Evolutionary conservation across 2,797 vertebrate species (phyloP).

Genomic region (Vireo griseus): DNA sequence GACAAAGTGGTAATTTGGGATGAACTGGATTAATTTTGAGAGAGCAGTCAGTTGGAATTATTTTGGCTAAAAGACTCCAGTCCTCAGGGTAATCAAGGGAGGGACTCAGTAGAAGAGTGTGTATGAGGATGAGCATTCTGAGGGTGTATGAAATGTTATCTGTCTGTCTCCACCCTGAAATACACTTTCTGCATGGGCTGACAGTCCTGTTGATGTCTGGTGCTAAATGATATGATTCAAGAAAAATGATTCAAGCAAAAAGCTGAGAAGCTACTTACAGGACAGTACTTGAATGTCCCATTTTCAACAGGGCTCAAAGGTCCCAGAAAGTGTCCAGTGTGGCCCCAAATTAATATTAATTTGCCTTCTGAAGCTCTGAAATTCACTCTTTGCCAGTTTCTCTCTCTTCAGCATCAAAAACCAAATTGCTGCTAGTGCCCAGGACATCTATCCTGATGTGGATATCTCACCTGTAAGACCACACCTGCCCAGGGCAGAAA

Average conservation of each 20-base stretch:
- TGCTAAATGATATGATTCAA: neutral
- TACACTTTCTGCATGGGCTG: neutral
- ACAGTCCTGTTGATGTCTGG: neutral
- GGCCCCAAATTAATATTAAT: neutral
- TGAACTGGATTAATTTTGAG: neutral
- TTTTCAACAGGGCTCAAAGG: neutral
- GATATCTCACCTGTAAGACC: neutral
- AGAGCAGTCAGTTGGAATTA: neutral
- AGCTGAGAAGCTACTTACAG: neutral
- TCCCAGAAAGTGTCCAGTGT: neutral
- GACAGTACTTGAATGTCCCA: neutral
- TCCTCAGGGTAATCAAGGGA: slow-evolving; percentile 25
- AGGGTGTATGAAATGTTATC: neutral
- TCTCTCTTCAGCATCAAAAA: neutral
- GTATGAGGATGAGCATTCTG: neutral
- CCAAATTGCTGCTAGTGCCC: neutral
- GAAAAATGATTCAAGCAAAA: neutral
- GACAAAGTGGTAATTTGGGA: slow-evolving; percentile 9
- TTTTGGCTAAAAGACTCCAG: slow-evolving; percentile 38
- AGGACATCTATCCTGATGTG: accelerated
- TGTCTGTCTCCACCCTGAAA: neutral
- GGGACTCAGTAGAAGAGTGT: neutral
- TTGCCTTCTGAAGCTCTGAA: neutral
- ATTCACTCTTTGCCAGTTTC: neutral
- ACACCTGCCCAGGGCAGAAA: neutral